Evolutionary conservation across 2,888 invertebrate species (phyloP).

Genomic region (Tridacna gigas): DNA sequence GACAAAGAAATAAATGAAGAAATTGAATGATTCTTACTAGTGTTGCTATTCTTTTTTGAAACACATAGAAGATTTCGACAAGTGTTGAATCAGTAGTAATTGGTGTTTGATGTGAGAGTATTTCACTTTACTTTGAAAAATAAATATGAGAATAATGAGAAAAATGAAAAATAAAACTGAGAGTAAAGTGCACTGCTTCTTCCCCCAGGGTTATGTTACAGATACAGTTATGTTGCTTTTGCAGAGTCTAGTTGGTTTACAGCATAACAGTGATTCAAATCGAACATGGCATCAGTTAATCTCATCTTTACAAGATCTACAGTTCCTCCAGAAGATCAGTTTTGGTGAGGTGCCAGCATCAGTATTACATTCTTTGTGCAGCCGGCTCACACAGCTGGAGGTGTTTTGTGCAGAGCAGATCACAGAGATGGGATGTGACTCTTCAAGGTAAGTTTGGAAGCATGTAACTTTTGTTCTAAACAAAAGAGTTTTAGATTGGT

Average conservation of each 20-base stretch:
- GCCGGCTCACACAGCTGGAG: slow-evolving; percentile 70
- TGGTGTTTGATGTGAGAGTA: no score
- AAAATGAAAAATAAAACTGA: no score
- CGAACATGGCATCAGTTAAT: slow-evolving; percentile 77
- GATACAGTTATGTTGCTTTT: neutral
- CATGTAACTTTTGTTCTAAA: neutral
- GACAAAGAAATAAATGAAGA: no score
- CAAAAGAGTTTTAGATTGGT: neutral
- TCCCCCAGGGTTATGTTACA: no score
- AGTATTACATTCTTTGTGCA: slow-evolving; percentile 74
- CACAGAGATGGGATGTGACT: slow-evolving; percentile 67
- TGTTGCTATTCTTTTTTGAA: no score
- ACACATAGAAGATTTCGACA: no score
- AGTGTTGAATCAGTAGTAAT: no score
- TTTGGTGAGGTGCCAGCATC: slow-evolving; percentile 78
- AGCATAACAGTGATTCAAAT: slow-evolving; percentile 70
- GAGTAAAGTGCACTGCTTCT: no score
- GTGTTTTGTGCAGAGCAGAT: slow-evolving; percentile 74
- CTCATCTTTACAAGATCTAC: slow-evolving; percentile 68
- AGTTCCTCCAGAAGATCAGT: slow-evolving; percentile 67
- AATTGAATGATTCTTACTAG: no score
- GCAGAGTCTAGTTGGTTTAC: slow-evolving; percentile 74
- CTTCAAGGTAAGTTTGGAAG: slow-evolving; percentile 68
- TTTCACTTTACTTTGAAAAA: no score
- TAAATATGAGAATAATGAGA: no score